Percentiles rank a stretch among this genome's conserved stretches.
Conservation (phyloP, 2,797 vertebrate species). For the Emydoidea blandingii region DNA sequence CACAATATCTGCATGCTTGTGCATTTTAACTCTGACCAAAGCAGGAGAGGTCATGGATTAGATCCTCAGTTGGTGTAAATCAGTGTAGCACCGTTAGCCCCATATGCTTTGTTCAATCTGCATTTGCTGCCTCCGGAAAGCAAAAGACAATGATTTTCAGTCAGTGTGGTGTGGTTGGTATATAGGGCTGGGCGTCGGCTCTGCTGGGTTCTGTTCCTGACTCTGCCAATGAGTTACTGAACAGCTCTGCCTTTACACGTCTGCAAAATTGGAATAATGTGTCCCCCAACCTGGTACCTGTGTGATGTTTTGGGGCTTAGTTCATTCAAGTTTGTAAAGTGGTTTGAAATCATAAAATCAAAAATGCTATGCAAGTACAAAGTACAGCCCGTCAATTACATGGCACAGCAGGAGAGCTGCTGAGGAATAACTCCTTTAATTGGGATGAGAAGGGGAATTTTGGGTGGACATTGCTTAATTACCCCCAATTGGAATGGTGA, state of each 20-base stretch:
- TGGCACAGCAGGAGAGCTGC: neutral
- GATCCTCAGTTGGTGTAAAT: neutral
- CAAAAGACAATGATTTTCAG: neutral
- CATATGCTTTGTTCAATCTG: neutral
- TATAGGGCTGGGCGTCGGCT: neutral
- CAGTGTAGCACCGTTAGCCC: neutral
- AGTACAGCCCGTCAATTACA: neutral
- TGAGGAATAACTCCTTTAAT: neutral
- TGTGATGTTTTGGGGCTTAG: neutral
- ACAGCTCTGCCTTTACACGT: neutral
- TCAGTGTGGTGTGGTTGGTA: neutral
- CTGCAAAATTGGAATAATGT: neutral
- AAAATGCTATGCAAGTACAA: neutral
- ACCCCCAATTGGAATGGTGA: neutral
- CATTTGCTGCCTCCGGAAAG: neutral
- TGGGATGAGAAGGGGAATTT: neutral
- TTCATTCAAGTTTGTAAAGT: neutral
- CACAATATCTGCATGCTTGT: neutral
- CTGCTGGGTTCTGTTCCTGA: neutral
- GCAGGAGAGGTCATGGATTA: neutral
- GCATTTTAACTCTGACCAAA: neutral
- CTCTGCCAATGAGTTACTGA: neutral
- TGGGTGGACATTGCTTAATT: neutral
- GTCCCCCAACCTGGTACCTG: neutral
- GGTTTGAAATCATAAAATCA: conserved; percentile 1